A percentile compares a stretch with the other conserved stretches of the same genome.
phyloP scores from a whole-genome alignment of 2,888 invertebrate genomes.

The Venusia cambrica region DNA sequence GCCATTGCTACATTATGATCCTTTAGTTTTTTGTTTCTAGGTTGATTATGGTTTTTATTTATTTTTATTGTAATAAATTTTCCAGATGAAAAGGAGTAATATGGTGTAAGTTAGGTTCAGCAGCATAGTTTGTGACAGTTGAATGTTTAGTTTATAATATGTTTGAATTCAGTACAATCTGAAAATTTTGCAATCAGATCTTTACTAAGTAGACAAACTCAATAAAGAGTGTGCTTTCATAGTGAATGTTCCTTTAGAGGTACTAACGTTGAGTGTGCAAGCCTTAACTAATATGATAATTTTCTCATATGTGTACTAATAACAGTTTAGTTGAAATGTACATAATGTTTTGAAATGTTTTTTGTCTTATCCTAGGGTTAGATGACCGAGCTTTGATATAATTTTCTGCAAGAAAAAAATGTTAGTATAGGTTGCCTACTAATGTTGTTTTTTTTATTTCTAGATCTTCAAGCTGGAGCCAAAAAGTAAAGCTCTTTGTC shows the following conservation, averaged over 20 bases:
- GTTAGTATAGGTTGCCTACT: too few species aligned
- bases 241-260: too few species aligned
- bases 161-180: constrained; percentile 10
- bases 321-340: not conserved
- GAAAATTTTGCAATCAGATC: too few species aligned
- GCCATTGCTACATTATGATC: too few species aligned
- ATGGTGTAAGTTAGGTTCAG: constrained; percentile 53
- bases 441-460: constrained; percentile 35
- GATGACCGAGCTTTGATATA: not conserved
- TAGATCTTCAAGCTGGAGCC: constrained; percentile 52
- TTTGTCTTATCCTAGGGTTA: constrained; percentile 10
- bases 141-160: constrained; percentile 8
- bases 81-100: constrained; percentile 71
- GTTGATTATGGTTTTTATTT: too few species aligned
- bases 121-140: not conserved
- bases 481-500: constrained; percentile 43
- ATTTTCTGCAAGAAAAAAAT: too few species aligned
- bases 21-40: too few species aligned
- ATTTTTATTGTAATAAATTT: constrained; percentile 38
- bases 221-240: too few species aligned
- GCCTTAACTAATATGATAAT: constrained; percentile 11
- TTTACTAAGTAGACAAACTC: too few species aligned
- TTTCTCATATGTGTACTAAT: not conserved
- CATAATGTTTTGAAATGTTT: not conserved
- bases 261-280: constrained; percentile 19